Percentiles rank a stretch among this genome's conserved stretches.
These are phyloP conservation scores for Procambarus virginalis DNA, from an alignment of 1,140 invertebrate genomes.

Conservation along the genomic window DNA sequence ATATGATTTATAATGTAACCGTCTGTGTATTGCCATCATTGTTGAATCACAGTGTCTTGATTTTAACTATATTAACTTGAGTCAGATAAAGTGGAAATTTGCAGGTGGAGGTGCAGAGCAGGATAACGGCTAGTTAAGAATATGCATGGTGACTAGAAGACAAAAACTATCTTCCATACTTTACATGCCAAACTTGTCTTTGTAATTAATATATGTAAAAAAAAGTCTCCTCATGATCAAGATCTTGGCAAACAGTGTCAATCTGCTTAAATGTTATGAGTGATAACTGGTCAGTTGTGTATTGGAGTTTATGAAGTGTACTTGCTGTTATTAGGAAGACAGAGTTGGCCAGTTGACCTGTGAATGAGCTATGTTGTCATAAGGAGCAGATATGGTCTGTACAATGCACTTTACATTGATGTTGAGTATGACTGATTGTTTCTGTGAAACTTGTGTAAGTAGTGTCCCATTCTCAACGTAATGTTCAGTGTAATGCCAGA, in stretches of 20 bases:
- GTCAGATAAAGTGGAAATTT: constrained; percentile 17
- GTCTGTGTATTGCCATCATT: constrained; percentile 58
- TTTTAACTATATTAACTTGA: constrained; percentile 34
- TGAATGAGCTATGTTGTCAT: constrained; percentile 47
- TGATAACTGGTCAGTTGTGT: constrained; percentile 40
- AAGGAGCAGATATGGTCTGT: constrained; percentile 43
- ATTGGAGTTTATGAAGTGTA: constrained; percentile 33
- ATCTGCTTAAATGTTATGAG: constrained; percentile 32
- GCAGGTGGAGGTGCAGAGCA: constrained; percentile 13
- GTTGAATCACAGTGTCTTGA: constrained; percentile 59
- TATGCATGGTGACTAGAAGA: constrained; percentile 9
- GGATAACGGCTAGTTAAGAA: constrained; percentile 20
- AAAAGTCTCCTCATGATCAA: constrained; percentile 25
- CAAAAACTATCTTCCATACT: constrained; percentile 59
- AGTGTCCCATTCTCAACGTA: constrained; percentile 60
- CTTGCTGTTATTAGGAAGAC: constrained; percentile 36
- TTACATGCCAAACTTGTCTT: constrained; percentile 68
- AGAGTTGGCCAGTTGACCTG: constrained; percentile 52
- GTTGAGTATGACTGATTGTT: constrained; percentile 62
- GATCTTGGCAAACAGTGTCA: constrained; percentile 37
- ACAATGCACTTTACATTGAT: constrained; percentile 54
- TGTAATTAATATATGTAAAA: constrained; percentile 58
- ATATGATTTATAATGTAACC: constrained; percentile 54
- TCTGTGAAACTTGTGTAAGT: constrained; percentile 67
- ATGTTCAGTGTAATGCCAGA: constrained; percentile 63